These are phyloP conservation scores for Leptopilina clavipes DNA, from an alignment of 1,140 invertebrate species.

Conservation along the genomic window DNA sequence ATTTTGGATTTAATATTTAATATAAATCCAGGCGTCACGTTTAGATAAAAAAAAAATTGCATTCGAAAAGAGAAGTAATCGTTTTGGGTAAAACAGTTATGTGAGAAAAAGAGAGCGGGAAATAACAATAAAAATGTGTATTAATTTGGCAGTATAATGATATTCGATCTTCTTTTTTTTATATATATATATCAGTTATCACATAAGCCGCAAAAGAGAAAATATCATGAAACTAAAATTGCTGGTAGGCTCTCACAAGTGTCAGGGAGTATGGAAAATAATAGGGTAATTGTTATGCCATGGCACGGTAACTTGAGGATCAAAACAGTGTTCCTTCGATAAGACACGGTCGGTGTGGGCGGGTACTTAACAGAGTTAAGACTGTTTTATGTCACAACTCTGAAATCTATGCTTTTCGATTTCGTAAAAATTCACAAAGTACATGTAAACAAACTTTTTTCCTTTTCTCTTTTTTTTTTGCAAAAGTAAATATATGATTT, in stretches of 20 bases:
- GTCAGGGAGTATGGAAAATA: constrained; percentile 48
- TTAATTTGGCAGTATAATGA: background rate
- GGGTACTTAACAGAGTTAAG: constrained; percentile 59
- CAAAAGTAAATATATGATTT: too few species aligned
- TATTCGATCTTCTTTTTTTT: background rate
- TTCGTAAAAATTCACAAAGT: background rate
- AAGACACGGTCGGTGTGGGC: constrained; percentile 58
- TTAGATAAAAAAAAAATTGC: too few species aligned
- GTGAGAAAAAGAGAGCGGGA: too few species aligned
- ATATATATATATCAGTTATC: constrained; percentile 13
- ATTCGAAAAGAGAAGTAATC: too few species aligned
- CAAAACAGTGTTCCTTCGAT: constrained; percentile 58
- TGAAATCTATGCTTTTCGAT: constrained; percentile 42
- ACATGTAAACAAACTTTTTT: background rate
- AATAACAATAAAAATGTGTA: background rate
- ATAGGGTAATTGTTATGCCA: constrained; percentile 61
- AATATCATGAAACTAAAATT: background rate
- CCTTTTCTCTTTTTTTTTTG: background rate
- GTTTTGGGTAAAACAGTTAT: too few species aligned
- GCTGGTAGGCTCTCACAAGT: constrained; percentile 49
- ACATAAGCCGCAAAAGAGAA: background rate
- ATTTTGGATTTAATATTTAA: too few species aligned
- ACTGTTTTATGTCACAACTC: constrained; percentile 51
- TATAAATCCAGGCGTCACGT: too few species aligned
- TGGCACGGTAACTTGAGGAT: constrained; percentile 57